Evolutionary conservation across 2,888 invertebrate genomes (phyloP), one percentile per base, ranked within the genome.

Genomic region (Hartigia nigra): DNA sequence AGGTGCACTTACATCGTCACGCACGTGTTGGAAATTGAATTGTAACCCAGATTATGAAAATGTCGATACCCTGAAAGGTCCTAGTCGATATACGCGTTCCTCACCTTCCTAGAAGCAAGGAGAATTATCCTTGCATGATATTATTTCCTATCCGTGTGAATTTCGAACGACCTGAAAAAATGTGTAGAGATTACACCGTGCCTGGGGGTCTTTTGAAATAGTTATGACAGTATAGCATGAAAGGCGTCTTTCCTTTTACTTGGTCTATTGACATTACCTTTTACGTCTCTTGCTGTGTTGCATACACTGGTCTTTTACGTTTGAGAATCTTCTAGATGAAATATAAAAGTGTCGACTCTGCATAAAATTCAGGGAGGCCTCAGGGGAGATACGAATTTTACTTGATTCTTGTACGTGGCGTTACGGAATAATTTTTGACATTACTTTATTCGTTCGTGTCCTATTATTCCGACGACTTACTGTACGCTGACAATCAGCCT

Each of bases 41-140:
- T 72, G 72, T 72, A 72, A 72, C 72, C 72, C 31, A 72, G 72
- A 72, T 72, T 32, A 72, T 31, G 72, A 72, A 32, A 72, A 72
- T 31, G 72, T 72, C 72, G 72, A 72, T 72, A 72, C 72, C 31
- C 23, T 31, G 12, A 14, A 72, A 72, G 32, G 72, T 32, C 72
- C 31, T 72, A 5, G 39, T 23, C 5, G 1, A 9, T 23, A 23
- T 39, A 55, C 39, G 14, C 39, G 9, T 55, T 14, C 39, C 39
- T 55, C 39, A 1, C 23, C 23, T 55, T 55, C 23, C 39, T 9
- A 23, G 23, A 55, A 55, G 39, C 39, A 23, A 23, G 39, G 39
- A 23, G 9, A 55, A 55, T 55, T 55, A 55, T 55, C 39, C 39
- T 55, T 55, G 39, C 39, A 55, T 23, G 9, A 55, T 9, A 55